phyloP scores from a whole-genome alignment of 1,140 invertebrate species.

The Bombus difficillimus region DNA sequence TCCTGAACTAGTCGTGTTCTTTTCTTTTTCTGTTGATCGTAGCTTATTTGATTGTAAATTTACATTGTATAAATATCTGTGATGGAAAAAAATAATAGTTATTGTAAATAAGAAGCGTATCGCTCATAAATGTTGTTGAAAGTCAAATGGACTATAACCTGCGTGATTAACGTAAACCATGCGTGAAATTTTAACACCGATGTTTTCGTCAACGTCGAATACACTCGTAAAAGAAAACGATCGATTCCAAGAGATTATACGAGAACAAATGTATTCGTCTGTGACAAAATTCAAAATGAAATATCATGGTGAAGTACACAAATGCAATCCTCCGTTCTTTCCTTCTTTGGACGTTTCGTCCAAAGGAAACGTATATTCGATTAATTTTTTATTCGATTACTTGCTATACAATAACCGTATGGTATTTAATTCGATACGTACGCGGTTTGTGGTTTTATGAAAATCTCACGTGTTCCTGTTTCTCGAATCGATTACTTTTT shows the following conservation, averaged over 20 bases:
- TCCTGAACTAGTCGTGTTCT: neutral
- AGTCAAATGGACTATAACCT: constrained; percentile 57
- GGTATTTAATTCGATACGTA: no score
- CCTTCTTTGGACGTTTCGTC: no score
- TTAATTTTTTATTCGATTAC: no score
- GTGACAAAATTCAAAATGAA: neutral
- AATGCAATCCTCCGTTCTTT: neutral
- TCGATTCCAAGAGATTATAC: neutral
- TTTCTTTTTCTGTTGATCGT: neutral
- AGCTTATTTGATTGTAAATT: neutral
- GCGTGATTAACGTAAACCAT: constrained; percentile 28
- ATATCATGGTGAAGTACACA: neutral
- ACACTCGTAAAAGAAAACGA: neutral
- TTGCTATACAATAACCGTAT: no score
- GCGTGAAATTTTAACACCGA: neutral
- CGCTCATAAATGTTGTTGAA: constrained; percentile 34
- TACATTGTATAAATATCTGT: constrained; percentile 25
- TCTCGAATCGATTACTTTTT: no score
- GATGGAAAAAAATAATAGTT: constrained; percentile 18
- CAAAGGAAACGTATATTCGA: no score
- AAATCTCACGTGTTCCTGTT: no score
- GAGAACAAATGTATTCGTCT: neutral
- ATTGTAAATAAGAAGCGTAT: constrained; percentile 35
- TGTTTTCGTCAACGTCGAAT: neutral
- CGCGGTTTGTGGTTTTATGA: no score